A percentile compares a stretch with the other conserved stretches of the same genome.
Conservation (phyloP, 2,113 vertebrate species). For the Gallinago undulata region DNA sequence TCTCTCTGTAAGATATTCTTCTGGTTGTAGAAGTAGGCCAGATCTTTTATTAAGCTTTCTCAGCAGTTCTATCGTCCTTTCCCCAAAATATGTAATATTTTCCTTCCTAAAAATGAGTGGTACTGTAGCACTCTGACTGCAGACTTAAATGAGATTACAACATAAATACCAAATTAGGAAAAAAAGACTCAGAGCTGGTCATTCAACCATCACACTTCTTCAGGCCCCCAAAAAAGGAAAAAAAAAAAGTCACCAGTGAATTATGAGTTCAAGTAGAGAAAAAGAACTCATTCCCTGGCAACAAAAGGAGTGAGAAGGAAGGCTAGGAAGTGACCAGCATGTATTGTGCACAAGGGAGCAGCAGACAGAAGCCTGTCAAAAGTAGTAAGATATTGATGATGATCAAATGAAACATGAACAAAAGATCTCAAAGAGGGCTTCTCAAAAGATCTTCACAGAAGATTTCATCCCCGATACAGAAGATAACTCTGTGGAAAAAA, state of each 20-base stretch:
- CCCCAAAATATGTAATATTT: background rate
- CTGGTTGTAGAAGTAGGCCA: background rate
- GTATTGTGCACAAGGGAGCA: background rate
- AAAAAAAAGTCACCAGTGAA: background rate
- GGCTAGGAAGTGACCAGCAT: background rate
- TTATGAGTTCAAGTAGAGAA: background rate
- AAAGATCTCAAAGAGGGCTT: background rate
- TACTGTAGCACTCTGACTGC: background rate
- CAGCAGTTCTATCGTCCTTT: background rate
- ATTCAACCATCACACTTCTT: background rate
- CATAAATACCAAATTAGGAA: background rate
- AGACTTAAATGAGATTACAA: background rate
- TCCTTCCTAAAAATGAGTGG: background rate
- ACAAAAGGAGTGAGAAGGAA: background rate
- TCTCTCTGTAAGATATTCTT: background rate
- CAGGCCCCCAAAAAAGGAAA: background rate
- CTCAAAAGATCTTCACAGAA: background rate
- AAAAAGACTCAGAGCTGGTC: background rate
- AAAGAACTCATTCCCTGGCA: background rate
- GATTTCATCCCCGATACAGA: background rate
- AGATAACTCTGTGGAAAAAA: background rate
- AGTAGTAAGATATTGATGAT: background rate
- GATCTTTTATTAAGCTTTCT: background rate
- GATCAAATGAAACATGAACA: background rate
- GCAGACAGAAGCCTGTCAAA: background rate